These are phyloP conservation scores for Catostylus mosaicus DNA, from an alignment of 30 jellyfish, hydroid and myxozoan genomes.

Conservation along the genomic window DNA sequence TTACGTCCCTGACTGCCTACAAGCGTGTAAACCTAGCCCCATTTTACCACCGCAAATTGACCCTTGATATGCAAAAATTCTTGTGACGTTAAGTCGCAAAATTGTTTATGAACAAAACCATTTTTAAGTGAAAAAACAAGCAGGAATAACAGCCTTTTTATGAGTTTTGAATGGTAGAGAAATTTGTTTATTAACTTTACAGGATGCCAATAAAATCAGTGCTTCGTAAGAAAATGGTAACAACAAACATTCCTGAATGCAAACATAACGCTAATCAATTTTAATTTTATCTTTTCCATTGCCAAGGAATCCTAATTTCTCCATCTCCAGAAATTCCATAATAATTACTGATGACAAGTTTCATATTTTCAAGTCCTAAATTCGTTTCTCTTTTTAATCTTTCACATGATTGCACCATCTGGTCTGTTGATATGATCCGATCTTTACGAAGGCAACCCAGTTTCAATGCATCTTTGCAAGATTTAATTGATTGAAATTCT, in stretches of 20 bases:
- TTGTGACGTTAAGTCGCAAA: too few relatives aligned
- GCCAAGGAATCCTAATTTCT: constrained; percentile 75
- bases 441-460: constrained; percentile 50
- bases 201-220: too few relatives aligned
- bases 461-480: constrained; percentile 39
- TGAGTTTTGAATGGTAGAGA: too few relatives aligned
- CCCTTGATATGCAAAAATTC: too few relatives aligned
- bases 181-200: too few relatives aligned
- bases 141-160: too few relatives aligned
- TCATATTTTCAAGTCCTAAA: constrained; percentile 42
- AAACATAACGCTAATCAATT: background rate
- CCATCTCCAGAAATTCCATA: constrained; percentile 81
- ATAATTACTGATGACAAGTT: constrained; percentile 63
- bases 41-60: too few relatives aligned
- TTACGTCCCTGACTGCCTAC: too few relatives aligned
- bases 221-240: background rate
- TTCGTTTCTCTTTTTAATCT: constrained; percentile 32
- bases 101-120: too few relatives aligned
- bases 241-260: background rate
- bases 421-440: constrained; percentile 57
- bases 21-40: too few relatives aligned
- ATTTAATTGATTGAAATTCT: constrained; percentile 20
- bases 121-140: too few relatives aligned
- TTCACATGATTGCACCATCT: constrained; percentile 66
- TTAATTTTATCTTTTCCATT: constrained; percentile 42